Conservation (phyloP, 2,113 vertebrate genomes). For the Pitta sordida region DNA sequence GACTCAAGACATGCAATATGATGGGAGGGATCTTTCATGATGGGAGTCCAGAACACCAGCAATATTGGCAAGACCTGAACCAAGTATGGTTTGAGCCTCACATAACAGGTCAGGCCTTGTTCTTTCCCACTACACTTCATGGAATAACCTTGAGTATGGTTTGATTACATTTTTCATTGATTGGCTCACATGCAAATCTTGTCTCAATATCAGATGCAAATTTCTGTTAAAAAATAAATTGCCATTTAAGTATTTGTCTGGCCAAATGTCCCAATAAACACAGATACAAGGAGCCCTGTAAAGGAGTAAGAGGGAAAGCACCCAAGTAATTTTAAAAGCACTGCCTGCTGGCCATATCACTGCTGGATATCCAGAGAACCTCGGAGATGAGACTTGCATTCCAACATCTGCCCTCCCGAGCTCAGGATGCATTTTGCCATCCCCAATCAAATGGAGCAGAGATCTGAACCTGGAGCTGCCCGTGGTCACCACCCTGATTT, state of each 20-base stretch:
- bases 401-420: neutral
- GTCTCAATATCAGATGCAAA: neutral
- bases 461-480: neutral
- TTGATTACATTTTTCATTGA: neutral
- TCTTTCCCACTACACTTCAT: accelerated
- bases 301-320: neutral
- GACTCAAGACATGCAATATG: accelerated
- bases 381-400: neutral
- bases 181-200: neutral
- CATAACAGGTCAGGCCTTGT: neutral
- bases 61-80: neutral
- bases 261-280: neutral
- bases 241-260: neutral
- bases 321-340: neutral
- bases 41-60: neutral
- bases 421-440: neutral
- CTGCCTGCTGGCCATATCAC: neutral
- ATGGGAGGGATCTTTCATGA: neutral
- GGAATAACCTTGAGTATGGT: neutral
- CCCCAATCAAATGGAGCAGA: neutral
- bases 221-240: neutral
- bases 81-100: accelerated
- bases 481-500: neutral
- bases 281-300: neutral
- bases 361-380: neutral